Conservation (phyloP, 2,113 vertebrate species). For the Chinchilla lanigera region DNA sequence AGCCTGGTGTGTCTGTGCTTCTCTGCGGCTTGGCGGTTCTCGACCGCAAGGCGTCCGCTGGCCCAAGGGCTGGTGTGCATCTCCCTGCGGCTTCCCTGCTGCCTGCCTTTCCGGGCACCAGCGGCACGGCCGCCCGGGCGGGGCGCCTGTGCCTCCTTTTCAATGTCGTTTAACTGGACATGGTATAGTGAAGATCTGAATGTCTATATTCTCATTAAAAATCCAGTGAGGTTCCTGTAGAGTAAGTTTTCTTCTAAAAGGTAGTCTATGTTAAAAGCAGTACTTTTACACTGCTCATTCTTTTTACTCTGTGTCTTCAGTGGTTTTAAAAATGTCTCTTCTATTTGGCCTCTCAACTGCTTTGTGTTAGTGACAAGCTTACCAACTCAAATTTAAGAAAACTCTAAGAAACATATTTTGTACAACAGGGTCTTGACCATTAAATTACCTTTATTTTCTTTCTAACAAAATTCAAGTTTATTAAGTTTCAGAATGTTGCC, state of each 20-base stretch:
- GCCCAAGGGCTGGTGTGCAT: no score
- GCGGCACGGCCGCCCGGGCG: no score
- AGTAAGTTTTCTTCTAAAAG: neutral
- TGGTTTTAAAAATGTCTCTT: neutral
- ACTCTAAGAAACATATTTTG: neutral
- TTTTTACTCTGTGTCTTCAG: neutral
- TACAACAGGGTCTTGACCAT: slow-evolving; percentile 48
- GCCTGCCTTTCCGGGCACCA: no score
- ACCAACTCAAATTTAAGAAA: slow-evolving; percentile 34
- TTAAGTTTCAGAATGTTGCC: slow-evolving; percentile 56
- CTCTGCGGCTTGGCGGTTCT: no score
- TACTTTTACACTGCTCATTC: neutral
- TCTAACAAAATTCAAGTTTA: slow-evolving; percentile 66
- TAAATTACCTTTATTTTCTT: slow-evolving; percentile 69
- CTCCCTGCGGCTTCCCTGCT: no score
- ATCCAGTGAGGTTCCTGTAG: neutral
- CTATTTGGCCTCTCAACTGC: neutral
- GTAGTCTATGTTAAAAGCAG: neutral
- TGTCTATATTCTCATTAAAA: neutral
- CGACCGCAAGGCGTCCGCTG: no score
- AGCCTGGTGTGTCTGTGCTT: no score
- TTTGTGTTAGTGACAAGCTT: neutral
- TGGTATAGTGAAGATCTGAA: neutral
- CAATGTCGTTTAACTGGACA: neutral
- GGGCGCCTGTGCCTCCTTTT: no score